phyloP scores from a whole-genome alignment of 2,113 vertebrate genomes.

The Corythaeola cristata region DNA sequence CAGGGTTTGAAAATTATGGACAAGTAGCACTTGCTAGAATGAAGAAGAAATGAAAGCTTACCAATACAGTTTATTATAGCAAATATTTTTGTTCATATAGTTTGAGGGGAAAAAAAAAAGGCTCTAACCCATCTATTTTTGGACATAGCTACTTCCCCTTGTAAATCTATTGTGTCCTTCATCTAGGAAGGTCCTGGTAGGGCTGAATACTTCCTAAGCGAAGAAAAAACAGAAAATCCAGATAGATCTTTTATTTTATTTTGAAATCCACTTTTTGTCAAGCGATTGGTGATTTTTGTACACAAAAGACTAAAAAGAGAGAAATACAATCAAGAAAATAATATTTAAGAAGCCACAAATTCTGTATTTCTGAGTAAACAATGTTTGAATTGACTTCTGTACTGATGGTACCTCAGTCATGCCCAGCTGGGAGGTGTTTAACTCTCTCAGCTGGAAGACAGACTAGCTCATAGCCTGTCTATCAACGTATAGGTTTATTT shows the following conservation, averaged over 20 bases:
- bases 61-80: neutral
- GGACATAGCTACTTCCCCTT: neutral
- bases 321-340: neutral
- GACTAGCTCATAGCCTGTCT: neutral
- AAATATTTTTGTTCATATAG: neutral
- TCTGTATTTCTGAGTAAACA: neutral
- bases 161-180: neutral
- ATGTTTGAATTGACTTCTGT: neutral
- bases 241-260: neutral
- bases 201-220: neutral
- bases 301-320: neutral
- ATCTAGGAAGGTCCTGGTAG: neutral
- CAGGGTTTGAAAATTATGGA: neutral
- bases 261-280: neutral
- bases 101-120: neutral
- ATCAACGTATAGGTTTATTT: neutral
- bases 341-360: neutral
- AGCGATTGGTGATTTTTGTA: neutral
- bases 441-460: neutral
- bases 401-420: neutral
- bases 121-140: neutral
- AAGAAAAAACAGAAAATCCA: neutral
- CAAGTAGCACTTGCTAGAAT: neutral
- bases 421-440: neutral
- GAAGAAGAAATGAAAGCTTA: neutral